Conservation (phyloP, 2,113 vertebrate genomes). For the Melanotaenia duboulayi region DNA sequence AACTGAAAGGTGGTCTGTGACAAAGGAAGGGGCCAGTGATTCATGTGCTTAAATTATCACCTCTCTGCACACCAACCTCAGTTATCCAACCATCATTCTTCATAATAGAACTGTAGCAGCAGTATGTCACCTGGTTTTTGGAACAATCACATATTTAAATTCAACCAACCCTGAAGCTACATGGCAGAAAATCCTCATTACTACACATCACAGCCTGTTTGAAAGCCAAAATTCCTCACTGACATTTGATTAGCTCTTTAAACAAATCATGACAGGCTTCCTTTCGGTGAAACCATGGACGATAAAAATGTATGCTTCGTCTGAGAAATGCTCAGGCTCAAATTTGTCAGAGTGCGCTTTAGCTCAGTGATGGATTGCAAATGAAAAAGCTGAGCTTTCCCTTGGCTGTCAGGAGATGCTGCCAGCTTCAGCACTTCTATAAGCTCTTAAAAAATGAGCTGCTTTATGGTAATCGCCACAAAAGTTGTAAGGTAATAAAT, state of each 20-base stretch:
- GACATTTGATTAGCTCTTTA: slow-evolving; percentile 17
- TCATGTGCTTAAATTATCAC: not conserved
- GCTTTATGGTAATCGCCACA: slow-evolving; percentile 41
- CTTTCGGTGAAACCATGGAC: slow-evolving; percentile 17
- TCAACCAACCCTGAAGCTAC: not conserved
- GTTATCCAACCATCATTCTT: not conserved
- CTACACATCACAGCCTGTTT: not conserved
- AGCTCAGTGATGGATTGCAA: slow-evolving; percentile 59
- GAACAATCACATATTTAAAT: not conserved
- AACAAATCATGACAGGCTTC: slow-evolving; percentile 22
- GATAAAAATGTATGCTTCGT: slow-evolving; percentile 24
- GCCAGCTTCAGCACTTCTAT: slow-evolving; percentile 65
- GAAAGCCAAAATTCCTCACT: slow-evolving; percentile 3
- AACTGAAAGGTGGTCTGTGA: too few relatives aligned
- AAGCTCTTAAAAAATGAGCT: slow-evolving; percentile 56
- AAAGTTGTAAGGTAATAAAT: slow-evolving; percentile 41
- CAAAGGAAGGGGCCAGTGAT: not conserved
- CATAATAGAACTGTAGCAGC: slow-evolving; percentile 2
- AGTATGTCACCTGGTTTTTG: not conserved
- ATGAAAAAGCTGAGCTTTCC: slow-evolving; percentile 67
- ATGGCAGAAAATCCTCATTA: not conserved
- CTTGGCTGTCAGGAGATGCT: slow-evolving; percentile 49
- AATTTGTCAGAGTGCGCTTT: slow-evolving; percentile 53
- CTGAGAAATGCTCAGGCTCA: slow-evolving; percentile 46
- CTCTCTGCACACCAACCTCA: not conserved